Conservation (phyloP, 2,113 vertebrate species). For the Leucosticte australis region DNA sequence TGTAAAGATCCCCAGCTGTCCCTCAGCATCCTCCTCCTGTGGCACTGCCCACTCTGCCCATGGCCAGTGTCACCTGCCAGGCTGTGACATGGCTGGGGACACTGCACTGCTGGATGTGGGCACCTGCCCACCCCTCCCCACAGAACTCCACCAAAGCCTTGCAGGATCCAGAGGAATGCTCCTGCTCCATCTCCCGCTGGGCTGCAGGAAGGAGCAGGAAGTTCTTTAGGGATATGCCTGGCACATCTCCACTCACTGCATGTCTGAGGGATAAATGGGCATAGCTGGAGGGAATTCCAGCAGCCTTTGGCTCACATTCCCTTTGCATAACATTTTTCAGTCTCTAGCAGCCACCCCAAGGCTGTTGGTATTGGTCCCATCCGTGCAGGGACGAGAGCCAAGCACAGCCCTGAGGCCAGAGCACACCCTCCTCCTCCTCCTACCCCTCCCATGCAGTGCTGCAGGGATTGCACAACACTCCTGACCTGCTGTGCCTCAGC, state of each 20-base stretch:
- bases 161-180: background rate
- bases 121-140: background rate
- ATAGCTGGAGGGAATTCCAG: background rate
- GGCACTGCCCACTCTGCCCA: background rate
- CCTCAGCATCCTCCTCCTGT: background rate
- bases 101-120: background rate
- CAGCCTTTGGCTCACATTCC: background rate
- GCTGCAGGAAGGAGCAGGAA: background rate
- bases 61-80: background rate
- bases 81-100: background rate
- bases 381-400: rapidly evolving
- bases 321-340: background rate
- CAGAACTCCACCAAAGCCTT: background rate
- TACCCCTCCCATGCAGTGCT: background rate
- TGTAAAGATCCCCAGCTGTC: background rate
- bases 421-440: background rate
- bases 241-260: rapidly evolving
- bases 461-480: background rate
- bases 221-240: background rate
- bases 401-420: background rate
- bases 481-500: background rate
- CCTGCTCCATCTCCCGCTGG: background rate
- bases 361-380: background rate
- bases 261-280: background rate
- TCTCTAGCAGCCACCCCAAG: background rate